Percentiles rank a stretch among this genome's conserved stretches.
phyloP scores from a whole-genome alignment of 2,888 invertebrate genomes.

The Drosophila buzzatii region DNA sequence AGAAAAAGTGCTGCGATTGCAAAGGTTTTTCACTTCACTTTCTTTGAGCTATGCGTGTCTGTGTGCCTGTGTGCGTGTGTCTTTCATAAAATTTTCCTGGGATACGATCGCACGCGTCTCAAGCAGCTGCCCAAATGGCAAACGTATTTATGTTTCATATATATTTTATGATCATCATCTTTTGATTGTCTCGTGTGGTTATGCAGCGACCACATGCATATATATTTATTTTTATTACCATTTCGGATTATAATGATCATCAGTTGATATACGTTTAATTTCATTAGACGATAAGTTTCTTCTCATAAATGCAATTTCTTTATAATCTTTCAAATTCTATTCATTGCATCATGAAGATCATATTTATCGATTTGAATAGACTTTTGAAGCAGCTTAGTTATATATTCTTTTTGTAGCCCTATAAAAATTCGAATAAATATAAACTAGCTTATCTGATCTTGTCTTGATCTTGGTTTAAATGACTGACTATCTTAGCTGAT shows the following conservation, averaged over 20 bases:
- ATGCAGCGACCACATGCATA: constrained; percentile 15
- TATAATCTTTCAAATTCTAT: not conserved
- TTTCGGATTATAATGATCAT: constrained; percentile 19
- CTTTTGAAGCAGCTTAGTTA: not conserved
- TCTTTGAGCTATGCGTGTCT: not conserved
- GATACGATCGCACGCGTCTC: constrained; percentile 51
- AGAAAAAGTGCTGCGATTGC: constrained; percentile 60
- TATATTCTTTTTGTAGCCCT: too few species aligned
- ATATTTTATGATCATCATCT: constrained; percentile 61
- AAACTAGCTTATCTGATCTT: too few species aligned
- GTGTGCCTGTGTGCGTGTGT: constrained; percentile 1
- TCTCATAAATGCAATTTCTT: not conserved
- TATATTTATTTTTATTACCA: constrained; percentile 7
- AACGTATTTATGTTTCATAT: constrained; percentile 75
- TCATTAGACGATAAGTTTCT: not conserved
- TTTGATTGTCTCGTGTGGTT: constrained; percentile 63
- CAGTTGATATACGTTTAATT: constrained; percentile 14
- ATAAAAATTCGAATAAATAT: too few species aligned
- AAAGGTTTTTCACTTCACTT: constrained; percentile 5
- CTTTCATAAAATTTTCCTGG: constrained; percentile 42
- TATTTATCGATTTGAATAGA: not conserved
- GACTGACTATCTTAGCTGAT: not conserved
- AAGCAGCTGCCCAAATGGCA: constrained; percentile 56
- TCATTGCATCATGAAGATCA: not conserved
- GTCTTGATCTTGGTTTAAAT: too few species aligned